Evolutionary conservation across 2,888 invertebrate species (phyloP).

Genomic region (Drosophila mercatorum): DNA sequence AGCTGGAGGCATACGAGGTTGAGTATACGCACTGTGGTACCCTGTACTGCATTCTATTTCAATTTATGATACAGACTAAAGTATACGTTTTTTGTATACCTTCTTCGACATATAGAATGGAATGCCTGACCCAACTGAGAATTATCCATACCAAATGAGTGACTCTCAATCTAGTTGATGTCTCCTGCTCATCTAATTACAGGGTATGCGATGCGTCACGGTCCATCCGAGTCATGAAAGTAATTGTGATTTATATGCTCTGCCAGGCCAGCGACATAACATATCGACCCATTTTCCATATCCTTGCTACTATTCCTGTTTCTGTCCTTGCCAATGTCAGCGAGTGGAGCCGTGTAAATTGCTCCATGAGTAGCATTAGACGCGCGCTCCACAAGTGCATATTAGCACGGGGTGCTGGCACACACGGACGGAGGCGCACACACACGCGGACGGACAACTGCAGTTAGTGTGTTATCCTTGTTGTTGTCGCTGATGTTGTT

Average conservation of each 20-base stretch:
- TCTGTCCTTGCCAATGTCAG: slow-evolving; percentile 29
- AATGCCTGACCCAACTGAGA: too few relatives aligned
- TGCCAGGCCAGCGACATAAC: slow-evolving; percentile 7
- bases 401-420: slow-evolving; percentile 39
- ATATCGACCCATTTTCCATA: slow-evolving; percentile 21
- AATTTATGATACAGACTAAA: too few relatives aligned
- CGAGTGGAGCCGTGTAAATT: slow-evolving; percentile 50
- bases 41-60: neutral
- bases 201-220: slow-evolving; percentile 4
- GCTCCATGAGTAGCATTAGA: slow-evolving; percentile 42
- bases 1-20: rapidly evolving
- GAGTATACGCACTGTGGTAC: neutral
- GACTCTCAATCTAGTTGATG: neutral
- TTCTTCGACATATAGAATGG: too few relatives aligned
- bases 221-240: neutral
- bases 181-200: neutral
- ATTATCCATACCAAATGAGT: neutral
- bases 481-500: slow-evolving; percentile 18
- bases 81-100: too few relatives aligned
- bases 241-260: slow-evolving; percentile 26
- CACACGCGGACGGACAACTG: slow-evolving; percentile 20
- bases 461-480: slow-evolving; percentile 44
- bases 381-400: slow-evolving; percentile 46
- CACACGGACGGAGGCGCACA: slow-evolving; percentile 7
- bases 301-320: neutral